Evolutionary conservation across 2,113 vertebrate genomes (phyloP), one percentile per base, ranked within the genome.

Genomic region (Halcyon senegalensis): DNA sequence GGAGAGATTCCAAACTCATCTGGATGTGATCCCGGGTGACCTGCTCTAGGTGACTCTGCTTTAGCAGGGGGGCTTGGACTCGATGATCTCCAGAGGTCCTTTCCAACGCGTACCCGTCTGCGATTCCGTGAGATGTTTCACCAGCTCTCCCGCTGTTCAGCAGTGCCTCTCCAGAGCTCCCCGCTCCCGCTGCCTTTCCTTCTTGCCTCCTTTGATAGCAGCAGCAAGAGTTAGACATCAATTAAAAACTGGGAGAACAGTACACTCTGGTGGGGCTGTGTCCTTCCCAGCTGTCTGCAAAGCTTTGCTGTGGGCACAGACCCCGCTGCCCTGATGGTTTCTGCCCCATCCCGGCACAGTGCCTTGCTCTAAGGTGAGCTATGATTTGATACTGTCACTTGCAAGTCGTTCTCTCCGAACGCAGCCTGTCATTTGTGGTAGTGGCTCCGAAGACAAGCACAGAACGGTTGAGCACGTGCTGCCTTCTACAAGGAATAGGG

Each of bases 331-430:
- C 64, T 46, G 94, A 25, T 2, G 27, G 25, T 43, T 13, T 20
- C 77, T 55, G 77, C 95, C 95, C 93, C 96, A 82, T 74, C 90
- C 15, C 13, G 19, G 79, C 87, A 41, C 93, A 43, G 70, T 51
- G 60, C 33, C 56, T 75, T 64, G 87, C 85, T 96, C 74, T 63
- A 37, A 74, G 96, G 85, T 7, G 10, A 78, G 44, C 16, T 72
- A 33, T 25, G 93, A 48, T 83, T 97, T 92, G 55, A 87, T 23
- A 11, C 23, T 33, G 82, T 43, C 84, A 6, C 91, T 92, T 87
- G 64, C 91, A 58, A 89, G 33, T 56, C 7, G 16, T 73, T 94
- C 77, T 84, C 56, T 94, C 62, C 35, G 90, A 75, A 39, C 6
- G 27, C 64, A 76, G 70, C 5, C 10, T n/a, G 67, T 75, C 23